Base-by-base conservation (phyloP, 2,888 invertebrate species). In the Notodromas monacha region DNA sequence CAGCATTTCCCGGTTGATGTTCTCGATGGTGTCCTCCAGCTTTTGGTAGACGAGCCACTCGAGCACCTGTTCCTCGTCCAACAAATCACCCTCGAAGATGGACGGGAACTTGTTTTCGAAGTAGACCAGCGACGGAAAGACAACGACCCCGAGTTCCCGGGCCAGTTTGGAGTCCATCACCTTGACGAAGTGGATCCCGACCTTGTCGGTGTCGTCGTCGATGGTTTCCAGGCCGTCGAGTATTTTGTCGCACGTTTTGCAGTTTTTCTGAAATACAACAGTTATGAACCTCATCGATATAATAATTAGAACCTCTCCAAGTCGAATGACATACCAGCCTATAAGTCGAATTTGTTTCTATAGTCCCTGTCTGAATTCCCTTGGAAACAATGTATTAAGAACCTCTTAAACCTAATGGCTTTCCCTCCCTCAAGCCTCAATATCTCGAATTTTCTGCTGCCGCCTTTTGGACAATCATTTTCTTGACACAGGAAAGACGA, bases 91-190 rank as follows among this genome's bases (percentile, higher is more conserved):
- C 56, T 77, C 74, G 52, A 73, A 81, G 69, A 77, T 74, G 45
- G 77, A 76, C 41, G 79, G 79, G 40, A 76, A 74, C 38, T 76
- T 76, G 34, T 76, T 76, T 54, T 79, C 77, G 46, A 79, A 81
- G 51, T 77, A 81, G 31, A 79, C 76, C 40, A 81, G 55, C 35
- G 76, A 74, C 36, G 81, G 81, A 46, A 81, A 73, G 43, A 74
- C 70, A 52, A 74, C 73, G 45, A 81, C 74, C 38, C 79, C 77
- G 43, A 79, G 68, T 51, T 79, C 76, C 29, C 76, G 68, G 2
- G 79, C 79, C 36, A 77, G 51, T 46, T 73, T 73, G 1, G 70
- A 63, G 49, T 81, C 79, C 45, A 72, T 76, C 3, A 77, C 76
- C 46, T 81, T 79, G 21, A 81, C 77, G 50, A 81, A 79, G 49